Evolutionary conservation across 2,888 invertebrate genomes (phyloP), one percentile per base, ranked within the genome.

Genomic region (Ischnus inquisitorius): DNA sequence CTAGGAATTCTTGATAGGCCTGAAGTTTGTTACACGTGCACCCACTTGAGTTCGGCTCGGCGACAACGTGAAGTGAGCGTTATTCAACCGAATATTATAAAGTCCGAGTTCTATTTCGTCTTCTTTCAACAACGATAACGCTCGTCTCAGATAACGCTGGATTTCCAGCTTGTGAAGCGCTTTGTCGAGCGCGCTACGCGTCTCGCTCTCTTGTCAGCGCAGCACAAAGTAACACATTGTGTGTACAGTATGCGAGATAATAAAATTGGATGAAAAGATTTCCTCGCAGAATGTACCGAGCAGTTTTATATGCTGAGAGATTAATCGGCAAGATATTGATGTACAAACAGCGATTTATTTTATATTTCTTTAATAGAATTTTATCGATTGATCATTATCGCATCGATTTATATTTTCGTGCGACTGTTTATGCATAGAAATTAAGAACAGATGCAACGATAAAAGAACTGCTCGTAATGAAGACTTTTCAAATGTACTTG

Each of bases 11-110:
- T 68, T 19, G 34, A 51, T 39, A 43, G 54, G 41, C 72, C 84
- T 81, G 81, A 84, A 81, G 84, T 81, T 84, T 81, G 84, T 81
- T 69, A 75, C 81, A 81, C 84, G 84, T 81, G 84, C 48, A 14
- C 3, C 62, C 64, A 54, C 74, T 84, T 81, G 77, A 74, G 51
- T 48, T 22, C 4, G n/a, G 12, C 62, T 41, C 22, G 48, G 28
- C 48, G 67, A 48, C 51, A 41, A 64, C 64, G 54, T 81, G 81
- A 81, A 81, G 81, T 76, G 62, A 81, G 81, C 76, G 75, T 69
- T 69, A 48, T 60, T 48, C 69, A 43, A 51, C 43, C 25, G 12
- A 39, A 25, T 12, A 71, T 28, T 48, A 69, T 64, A 64, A 62
- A 41, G 34, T 28, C 60, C n/a, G n/a, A 60, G 25, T 60, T 25